Conservation (phyloP, 2,113 vertebrate species). For the Nyctereutes procyonoides region DNA sequence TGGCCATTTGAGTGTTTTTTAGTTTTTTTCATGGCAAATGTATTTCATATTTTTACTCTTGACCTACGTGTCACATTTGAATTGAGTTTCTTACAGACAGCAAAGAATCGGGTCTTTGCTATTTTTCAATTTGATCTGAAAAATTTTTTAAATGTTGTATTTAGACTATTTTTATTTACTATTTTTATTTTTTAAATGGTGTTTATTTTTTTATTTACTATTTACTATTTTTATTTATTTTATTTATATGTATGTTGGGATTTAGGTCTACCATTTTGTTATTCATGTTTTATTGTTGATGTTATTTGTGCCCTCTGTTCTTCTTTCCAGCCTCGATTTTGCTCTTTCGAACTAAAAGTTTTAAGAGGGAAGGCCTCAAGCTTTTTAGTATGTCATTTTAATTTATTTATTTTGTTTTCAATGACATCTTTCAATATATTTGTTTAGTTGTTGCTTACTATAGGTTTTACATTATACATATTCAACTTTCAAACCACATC, state of each 20-base stretch:
- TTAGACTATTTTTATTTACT: not conserved
- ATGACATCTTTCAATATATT: not conserved
- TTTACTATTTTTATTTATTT: not conserved
- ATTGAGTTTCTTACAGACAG: not conserved
- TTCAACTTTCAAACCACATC: not conserved
- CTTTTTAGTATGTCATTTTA: not conserved
- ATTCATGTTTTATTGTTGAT: not conserved
- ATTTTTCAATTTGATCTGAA: not conserved
- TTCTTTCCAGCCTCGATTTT: not conserved
- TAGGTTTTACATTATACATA: not conserved
- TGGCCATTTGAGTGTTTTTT: not conserved
- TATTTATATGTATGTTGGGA: not conserved
- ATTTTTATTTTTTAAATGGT: not conserved
- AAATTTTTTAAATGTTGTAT: not conserved
- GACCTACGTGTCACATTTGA: not conserved
- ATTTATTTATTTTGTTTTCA: not conserved
- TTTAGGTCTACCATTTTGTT: not conserved
- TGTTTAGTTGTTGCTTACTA: not conserved
- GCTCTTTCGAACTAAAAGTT: not conserved
- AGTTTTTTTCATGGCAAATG: not conserved
- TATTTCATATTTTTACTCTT: not conserved
- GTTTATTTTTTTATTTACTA: no score
- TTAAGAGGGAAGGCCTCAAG: not conserved
- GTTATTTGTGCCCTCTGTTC: no score
- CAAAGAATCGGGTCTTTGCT: not conserved